Evolutionary conservation across 2,888 invertebrate genomes (phyloP).

Genomic region (Smittia aterrima): DNA sequence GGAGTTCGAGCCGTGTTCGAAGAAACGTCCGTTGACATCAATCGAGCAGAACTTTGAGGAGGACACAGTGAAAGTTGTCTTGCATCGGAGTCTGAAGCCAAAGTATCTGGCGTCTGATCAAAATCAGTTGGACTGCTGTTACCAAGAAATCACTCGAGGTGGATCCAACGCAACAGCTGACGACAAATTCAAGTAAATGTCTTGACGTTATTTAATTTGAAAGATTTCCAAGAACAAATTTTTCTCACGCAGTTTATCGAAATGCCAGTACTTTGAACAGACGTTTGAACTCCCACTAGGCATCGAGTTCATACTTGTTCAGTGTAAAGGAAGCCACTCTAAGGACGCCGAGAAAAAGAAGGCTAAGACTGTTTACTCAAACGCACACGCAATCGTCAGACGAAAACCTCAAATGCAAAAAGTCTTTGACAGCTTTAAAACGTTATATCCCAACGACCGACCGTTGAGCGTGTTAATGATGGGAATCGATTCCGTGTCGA

Average conservation of each 20-base stretch:
- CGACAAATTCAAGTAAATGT: conserved; percentile 45
- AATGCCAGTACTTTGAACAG: conserved; percentile 55
- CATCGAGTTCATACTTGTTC: conserved; percentile 57
- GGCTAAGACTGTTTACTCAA: conserved; percentile 48
- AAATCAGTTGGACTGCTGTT: conserved; percentile 48
- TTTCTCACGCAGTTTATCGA: conserved; percentile 50
- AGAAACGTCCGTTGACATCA: conserved; percentile 48
- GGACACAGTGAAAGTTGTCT: conserved; percentile 47
- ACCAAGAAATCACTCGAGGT: conserved; percentile 48
- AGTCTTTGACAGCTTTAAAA: conserved; percentile 47
- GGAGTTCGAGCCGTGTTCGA: conserved; percentile 58
- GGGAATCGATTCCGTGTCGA: conserved; percentile 82
- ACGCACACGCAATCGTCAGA: conserved; percentile 59
- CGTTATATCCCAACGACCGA: conserved; percentile 42
- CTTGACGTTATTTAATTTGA: neutral
- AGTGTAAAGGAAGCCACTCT: conserved; percentile 50
- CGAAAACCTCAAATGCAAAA: conserved; percentile 56
- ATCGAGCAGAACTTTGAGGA: conserved; percentile 47
- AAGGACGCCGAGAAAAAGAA: conserved; percentile 45
- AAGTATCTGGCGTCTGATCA: conserved; percentile 23
- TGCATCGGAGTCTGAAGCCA: conserved; percentile 47
- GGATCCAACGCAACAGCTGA: conserved; percentile 47
- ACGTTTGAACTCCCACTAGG: conserved; percentile 49
- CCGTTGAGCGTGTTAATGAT: conserved; percentile 70
- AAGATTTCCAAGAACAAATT: neutral